These are phyloP conservation scores for Leptopilina clavipes DNA, from an alignment of 1,140 invertebrate genomes.

Conservation along the genomic window DNA sequence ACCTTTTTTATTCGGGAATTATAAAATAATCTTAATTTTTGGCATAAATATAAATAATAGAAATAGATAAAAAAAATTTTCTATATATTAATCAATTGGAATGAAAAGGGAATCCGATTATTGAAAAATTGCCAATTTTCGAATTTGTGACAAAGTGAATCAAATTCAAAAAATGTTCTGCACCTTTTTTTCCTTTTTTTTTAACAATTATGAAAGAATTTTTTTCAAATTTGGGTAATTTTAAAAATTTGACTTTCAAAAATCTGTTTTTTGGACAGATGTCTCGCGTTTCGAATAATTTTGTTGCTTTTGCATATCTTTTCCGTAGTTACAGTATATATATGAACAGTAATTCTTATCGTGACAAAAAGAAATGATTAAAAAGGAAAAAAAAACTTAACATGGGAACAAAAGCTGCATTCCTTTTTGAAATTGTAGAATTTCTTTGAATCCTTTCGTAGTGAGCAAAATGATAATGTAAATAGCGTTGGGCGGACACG, in stretches of 20 bases:
- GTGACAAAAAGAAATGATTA: background rate
- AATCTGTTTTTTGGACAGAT: background rate
- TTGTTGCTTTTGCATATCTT: background rate
- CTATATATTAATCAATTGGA: too few relatives aligned
- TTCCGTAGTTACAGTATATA: background rate
- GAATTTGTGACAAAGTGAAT: too few relatives aligned
- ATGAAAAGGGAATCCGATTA: too few relatives aligned
- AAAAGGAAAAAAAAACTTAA: background rate
- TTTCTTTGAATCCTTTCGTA: slow-evolving; percentile 27
- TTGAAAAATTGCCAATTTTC: too few relatives aligned
- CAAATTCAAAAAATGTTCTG: too few relatives aligned
- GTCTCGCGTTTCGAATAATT: background rate
- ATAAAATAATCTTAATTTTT: too few relatives aligned
- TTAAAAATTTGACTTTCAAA: background rate
- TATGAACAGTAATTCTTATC: background rate
- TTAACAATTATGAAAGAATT: background rate
- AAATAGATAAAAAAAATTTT: too few relatives aligned
- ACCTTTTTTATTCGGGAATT: too few relatives aligned
- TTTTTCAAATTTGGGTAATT: background rate
- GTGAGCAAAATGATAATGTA: slow-evolving; percentile 10
- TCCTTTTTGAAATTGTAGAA: slow-evolving; percentile 20
- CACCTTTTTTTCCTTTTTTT: background rate
- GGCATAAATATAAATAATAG: too few relatives aligned
- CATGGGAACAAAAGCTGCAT: background rate
- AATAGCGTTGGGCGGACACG: slow-evolving; percentile 35